Evolutionary conservation across 2,888 invertebrate genomes (phyloP).

Genomic region (Acheta domesticus): DNA sequence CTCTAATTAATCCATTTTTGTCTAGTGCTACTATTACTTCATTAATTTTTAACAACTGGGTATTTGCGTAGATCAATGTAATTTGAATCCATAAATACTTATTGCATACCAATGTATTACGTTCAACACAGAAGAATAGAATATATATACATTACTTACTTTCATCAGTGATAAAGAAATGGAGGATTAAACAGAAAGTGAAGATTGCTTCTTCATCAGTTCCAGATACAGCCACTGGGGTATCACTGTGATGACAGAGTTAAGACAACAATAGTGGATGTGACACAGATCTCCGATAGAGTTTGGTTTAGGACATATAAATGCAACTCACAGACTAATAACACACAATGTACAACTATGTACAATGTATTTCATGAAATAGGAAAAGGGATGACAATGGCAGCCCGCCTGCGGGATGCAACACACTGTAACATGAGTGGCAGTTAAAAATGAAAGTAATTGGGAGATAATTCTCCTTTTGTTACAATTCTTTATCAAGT

Average conservation of each 20-base stretch:
- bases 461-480: no score
- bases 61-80: constrained; percentile 3
- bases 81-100: constrained; percentile 18
- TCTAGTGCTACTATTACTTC: constrained; percentile 1
- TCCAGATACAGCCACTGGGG: not conserved
- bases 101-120: constrained; percentile 18
- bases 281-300: not conserved
- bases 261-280: not conserved
- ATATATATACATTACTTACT: constrained; percentile 10
- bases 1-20: not conserved
- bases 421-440: not conserved
- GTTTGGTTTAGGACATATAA: not conserved
- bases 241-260: not conserved
- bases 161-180: not conserved
- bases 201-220: not conserved
- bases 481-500: no score
- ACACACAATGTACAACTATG: not conserved
- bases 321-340: not conserved
- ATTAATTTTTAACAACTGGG: not conserved
- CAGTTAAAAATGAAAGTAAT: not conserved
- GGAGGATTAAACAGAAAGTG: not conserved
- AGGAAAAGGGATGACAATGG: not conserved
- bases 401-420: constrained; percentile 10
- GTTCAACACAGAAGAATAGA: constrained; percentile 9
- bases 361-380: constrained; percentile 3